Conservation (phyloP, 2,888 invertebrate species). For the Acrobasis consociella region DNA sequence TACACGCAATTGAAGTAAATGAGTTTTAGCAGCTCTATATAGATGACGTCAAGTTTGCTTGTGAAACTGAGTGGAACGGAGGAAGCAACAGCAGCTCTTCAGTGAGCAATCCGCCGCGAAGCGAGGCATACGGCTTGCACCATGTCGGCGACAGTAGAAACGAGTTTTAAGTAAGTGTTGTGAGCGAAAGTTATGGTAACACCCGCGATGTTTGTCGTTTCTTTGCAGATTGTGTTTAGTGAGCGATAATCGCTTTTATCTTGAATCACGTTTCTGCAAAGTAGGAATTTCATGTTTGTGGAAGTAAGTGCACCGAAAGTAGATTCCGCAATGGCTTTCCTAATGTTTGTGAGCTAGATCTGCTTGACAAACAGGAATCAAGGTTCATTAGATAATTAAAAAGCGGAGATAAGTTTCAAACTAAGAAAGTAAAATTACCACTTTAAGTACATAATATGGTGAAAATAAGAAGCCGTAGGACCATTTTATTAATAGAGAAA, state of each 20-base stretch:
- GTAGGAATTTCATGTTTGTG: conserved; percentile 1
- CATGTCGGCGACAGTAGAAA: conserved; percentile 71
- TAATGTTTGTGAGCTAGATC: neutral
- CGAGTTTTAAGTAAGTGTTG: conserved; percentile 70
- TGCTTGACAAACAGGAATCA: neutral
- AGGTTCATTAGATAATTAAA: neutral
- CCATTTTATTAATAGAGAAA: too few relatives aligned
- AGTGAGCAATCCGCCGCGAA: conserved; percentile 35
- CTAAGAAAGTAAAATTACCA: too few relatives aligned
- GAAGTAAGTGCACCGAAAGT: neutral
- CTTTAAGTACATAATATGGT: too few relatives aligned
- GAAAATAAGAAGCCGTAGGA: too few relatives aligned
- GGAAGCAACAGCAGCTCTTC: conserved; percentile 22
- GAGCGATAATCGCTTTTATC: conserved; percentile 7
- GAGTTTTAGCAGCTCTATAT: conserved; percentile 31
- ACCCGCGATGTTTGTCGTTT: conserved; percentile 28
- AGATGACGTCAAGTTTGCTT: conserved; percentile 18
- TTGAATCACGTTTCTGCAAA: conserved; percentile 8
- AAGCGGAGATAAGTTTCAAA: neutral
- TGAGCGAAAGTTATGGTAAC: conserved; percentile 53
- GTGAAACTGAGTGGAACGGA: conserved; percentile 12
- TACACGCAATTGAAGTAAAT: conserved; percentile 14
- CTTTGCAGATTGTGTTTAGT: conserved; percentile 11
- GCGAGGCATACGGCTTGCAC: conserved; percentile 22
- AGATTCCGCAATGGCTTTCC: conserved; percentile 2